These are phyloP conservation scores for Eulemur macaco DNA, from an alignment of 2,113 vertebrate species.

Conservation along the genomic window DNA sequence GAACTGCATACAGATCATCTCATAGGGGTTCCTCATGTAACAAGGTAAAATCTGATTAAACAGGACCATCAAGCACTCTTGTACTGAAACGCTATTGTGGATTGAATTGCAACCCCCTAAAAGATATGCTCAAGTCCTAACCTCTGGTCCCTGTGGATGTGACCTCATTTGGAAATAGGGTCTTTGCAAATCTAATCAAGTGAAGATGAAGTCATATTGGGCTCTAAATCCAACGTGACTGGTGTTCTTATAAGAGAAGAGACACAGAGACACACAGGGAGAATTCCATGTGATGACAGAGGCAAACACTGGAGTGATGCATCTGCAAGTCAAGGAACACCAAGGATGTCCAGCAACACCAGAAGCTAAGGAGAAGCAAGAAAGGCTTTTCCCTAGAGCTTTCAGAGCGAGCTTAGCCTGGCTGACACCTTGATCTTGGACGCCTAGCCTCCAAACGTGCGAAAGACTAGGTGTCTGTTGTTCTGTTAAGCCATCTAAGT, in stretches of 20 bases:
- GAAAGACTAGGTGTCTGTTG: neutral
- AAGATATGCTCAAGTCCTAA: neutral
- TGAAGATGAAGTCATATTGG: neutral
- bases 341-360: neutral
- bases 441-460: neutral
- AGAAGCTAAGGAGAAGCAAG: neutral
- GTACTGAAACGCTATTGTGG: neutral
- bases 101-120: neutral
- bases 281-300: neutral
- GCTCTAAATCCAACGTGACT: neutral
- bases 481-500: neutral
- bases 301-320: rapidly evolving
- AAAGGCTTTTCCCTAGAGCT: neutral
- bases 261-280: neutral
- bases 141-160: neutral
- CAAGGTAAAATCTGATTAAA: neutral
- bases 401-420: neutral
- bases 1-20: neutral
- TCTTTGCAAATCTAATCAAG: neutral
- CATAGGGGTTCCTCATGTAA: neutral
- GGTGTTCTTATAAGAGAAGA: neutral
- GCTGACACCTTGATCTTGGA: neutral
- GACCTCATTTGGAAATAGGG: neutral
- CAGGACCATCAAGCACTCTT: too few relatives aligned
- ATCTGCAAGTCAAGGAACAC: neutral